A percentile compares a stretch with the other conserved stretches of the same genome.
Evolutionary conservation across 2,113 vertebrate genomes (phyloP).

Genomic region (Perca flavescens): DNA sequence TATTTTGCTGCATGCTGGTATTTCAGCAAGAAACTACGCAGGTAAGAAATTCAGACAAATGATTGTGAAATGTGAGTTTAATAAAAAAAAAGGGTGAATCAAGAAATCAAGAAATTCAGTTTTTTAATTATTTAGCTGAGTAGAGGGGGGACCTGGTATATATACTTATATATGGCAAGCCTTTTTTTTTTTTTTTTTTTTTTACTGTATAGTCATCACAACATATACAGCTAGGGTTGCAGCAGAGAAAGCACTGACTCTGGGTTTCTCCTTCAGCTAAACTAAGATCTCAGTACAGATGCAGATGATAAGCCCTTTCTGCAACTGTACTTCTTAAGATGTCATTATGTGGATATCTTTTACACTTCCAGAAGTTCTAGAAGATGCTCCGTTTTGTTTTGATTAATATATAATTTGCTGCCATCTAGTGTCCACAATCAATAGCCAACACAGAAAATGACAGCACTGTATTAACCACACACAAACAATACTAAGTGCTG

Average conservation of each 20-base stretch:
- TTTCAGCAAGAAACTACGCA: neutral
- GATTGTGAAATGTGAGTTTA: neutral
- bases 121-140: neutral
- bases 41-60: neutral
- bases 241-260: neutral
- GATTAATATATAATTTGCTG: slow-evolving; percentile 56
- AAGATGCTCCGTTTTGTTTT: neutral
- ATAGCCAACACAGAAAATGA: neutral
- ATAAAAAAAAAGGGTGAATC: no score
- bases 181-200: no score
- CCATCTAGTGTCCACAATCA: slow-evolving; percentile 76
- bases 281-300: neutral
- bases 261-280: neutral
- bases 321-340: neutral
- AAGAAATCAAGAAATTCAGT: neutral
- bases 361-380: neutral
- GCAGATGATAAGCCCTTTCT: neutral
- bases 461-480: no score
- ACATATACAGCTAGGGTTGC: neutral
- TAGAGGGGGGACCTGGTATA: no score
- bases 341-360: neutral
- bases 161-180: neutral
- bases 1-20: neutral
- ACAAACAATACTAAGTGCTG: neutral
- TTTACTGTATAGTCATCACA: no score